These are phyloP conservation scores for Saguinus imperator DNA, from an alignment of 2,113 vertebrate species.

Conservation along the genomic window DNA sequence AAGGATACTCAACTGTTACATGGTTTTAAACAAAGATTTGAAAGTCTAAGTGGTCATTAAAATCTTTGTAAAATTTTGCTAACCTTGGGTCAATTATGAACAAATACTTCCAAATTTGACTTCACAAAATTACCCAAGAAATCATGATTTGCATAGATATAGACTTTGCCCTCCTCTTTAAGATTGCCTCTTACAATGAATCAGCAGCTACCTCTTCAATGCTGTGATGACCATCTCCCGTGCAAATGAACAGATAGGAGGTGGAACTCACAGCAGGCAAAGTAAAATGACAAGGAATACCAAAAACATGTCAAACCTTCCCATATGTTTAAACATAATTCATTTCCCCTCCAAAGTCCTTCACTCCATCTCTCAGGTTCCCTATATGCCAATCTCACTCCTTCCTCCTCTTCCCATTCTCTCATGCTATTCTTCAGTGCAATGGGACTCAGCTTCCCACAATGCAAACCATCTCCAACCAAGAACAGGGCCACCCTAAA, in stretches of 20 bases:
- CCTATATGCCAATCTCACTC: neutral
- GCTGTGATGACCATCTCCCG: neutral
- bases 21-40: neutral
- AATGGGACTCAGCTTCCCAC: neutral
- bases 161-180: neutral
- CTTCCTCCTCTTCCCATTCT: neutral
- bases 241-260: neutral
- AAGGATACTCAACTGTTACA: neutral
- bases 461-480: neutral
- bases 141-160: neutral
- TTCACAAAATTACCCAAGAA: neutral
- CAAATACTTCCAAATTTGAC: neutral
- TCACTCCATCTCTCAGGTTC: neutral
- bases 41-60: neutral
- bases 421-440: neutral
- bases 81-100: neutral
- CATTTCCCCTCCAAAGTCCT: neutral
- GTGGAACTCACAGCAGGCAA: neutral
- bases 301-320: neutral
- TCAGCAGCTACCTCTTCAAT: neutral
- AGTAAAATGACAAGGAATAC: too few relatives aligned
- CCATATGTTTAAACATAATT: neutral
- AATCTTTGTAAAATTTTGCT: neutral
- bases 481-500: neutral
- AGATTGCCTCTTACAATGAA: neutral